Conservation (phyloP, 2,797 vertebrate genomes). For the Spinus olivaceus region DNA sequence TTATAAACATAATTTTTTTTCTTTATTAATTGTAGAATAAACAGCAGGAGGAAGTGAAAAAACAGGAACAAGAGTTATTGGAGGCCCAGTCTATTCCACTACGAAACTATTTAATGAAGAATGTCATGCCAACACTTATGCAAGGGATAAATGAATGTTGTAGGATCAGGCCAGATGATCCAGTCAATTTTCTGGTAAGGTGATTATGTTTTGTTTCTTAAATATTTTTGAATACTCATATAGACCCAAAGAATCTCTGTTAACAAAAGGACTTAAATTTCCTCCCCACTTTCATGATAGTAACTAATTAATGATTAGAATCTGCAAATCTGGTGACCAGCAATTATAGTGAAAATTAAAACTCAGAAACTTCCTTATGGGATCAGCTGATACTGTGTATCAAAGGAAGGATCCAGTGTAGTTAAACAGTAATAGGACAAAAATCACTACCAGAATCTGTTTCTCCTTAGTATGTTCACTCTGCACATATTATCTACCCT, state of each 20-base stretch:
- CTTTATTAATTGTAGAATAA: slow-evolving; percentile 69
- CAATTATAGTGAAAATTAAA: neutral
- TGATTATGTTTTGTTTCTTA: neutral
- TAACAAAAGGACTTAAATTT: neutral
- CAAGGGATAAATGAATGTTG: slow-evolving; percentile 86
- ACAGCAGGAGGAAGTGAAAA: slow-evolving; percentile 74
- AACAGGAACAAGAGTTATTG: slow-evolving; percentile 81
- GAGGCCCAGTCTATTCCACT: slow-evolving; percentile 80
- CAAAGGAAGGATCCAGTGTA: neutral
- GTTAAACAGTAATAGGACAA: neutral
- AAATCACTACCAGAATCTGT: neutral
- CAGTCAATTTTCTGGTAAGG: slow-evolving; percentile 90
- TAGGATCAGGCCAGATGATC: slow-evolving; percentile 81
- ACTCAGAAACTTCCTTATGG: neutral
- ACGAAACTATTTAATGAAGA: slow-evolving; percentile 84
- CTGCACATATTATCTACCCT: fast-evolving
- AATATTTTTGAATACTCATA: neutral
- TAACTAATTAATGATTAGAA: neutral
- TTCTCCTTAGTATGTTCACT: neutral
- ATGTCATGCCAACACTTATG: slow-evolving; percentile 88
- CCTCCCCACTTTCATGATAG: neutral
- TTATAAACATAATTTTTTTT: neutral
- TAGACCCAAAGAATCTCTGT: neutral
- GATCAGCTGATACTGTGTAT: neutral
- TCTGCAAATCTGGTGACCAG: neutral